Conservation (phyloP, 35 echinoderm and acorn worm species). For the Holothuria glaberrima region DNA sequence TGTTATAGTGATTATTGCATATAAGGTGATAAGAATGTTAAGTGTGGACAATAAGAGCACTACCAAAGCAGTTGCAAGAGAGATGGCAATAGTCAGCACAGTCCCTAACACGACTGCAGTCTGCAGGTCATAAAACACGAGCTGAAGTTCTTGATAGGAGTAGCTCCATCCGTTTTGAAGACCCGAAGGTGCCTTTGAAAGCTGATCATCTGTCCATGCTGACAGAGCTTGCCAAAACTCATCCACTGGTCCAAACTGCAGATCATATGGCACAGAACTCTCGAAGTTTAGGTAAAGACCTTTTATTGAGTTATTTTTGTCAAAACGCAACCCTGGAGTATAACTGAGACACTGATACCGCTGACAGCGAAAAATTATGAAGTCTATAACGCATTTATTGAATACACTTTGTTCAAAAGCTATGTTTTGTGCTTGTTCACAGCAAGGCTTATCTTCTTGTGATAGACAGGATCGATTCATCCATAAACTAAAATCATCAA, state of each 20-base stretch:
- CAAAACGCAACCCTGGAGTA: slow-evolving; percentile 65
- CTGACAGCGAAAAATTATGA: not conserved
- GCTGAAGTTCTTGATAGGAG: slow-evolving; percentile 16
- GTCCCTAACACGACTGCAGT: slow-evolving; percentile 53
- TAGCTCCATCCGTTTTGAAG: slow-evolving; percentile 73
- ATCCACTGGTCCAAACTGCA: slow-evolving; percentile 52
- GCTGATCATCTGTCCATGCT: slow-evolving; percentile 46
- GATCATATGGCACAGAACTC: slow-evolving; percentile 20
- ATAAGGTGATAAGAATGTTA: slow-evolving; percentile 70
- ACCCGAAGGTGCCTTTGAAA: slow-evolving; percentile 59
- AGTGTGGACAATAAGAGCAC: slow-evolving; percentile 73
- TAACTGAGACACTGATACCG: not conserved
- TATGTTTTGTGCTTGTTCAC: slow-evolving; percentile 11
- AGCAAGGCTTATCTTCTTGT: slow-evolving; percentile 52
- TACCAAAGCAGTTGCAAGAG: slow-evolving; percentile 56
- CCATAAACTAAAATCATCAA: slow-evolving; percentile 57
- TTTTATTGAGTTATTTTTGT: slow-evolving; percentile 56
- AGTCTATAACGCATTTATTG: not conserved
- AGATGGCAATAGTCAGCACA: slow-evolving; percentile 61
- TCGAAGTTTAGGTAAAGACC: slow-evolving; percentile 33
- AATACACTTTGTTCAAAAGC: not conserved
- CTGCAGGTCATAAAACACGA: slow-evolving; percentile 81
- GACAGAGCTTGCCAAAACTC: slow-evolving; percentile 69
- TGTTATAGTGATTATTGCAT: slow-evolving; percentile 76
- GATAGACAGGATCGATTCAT: slow-evolving; percentile 30